Percentiles rank a stretch among this genome's conserved stretches.
Conservation (phyloP, 1,140 invertebrate species). For the Delia radicum region DNA sequence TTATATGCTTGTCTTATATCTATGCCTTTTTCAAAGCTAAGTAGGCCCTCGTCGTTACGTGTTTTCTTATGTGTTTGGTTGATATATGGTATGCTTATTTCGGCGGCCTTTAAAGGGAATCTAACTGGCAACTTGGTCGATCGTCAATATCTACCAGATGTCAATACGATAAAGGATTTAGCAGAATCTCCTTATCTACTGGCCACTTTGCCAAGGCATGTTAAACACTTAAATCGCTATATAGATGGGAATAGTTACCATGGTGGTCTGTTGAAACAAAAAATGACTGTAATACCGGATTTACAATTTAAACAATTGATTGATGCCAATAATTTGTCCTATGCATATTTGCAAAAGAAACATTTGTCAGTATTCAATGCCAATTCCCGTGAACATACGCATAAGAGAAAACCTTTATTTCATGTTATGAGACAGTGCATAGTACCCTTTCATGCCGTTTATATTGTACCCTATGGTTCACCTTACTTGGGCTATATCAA, state of each 20-base stretch:
- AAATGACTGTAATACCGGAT: slow-evolving; percentile 36
- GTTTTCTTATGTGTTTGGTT: slow-evolving; percentile 46
- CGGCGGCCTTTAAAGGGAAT: slow-evolving; percentile 43
- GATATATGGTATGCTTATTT: slow-evolving; percentile 45
- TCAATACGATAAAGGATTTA: slow-evolving; percentile 37
- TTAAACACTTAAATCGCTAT: slow-evolving; percentile 40
- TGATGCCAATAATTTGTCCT: slow-evolving; percentile 35
- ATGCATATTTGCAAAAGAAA: slow-evolving; percentile 47
- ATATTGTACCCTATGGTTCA: slow-evolving; percentile 50
- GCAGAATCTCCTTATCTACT: slow-evolving; percentile 37
- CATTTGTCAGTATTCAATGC: slow-evolving; percentile 43
- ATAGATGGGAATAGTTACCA: slow-evolving; percentile 31
- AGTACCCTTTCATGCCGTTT: slow-evolving; percentile 50
- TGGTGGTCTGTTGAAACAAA: slow-evolving; percentile 34
- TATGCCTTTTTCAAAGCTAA: slow-evolving; percentile 34
- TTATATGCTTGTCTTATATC: slow-evolving; percentile 37
- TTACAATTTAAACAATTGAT: slow-evolving; percentile 25
- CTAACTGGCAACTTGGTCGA: slow-evolving; percentile 49
- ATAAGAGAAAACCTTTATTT: slow-evolving; percentile 37
- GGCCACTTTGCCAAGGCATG: slow-evolving; percentile 34
- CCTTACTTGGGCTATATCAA: slow-evolving; percentile 49
- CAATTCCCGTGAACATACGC: slow-evolving; percentile 38
- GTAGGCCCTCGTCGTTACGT: slow-evolving; percentile 28
- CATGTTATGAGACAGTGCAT: slow-evolving; percentile 50
- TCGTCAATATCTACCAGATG: slow-evolving; percentile 39